Evolutionary conservation across 2,888 invertebrate genomes (phyloP).

Genomic region (Cantharis nigra): DNA sequence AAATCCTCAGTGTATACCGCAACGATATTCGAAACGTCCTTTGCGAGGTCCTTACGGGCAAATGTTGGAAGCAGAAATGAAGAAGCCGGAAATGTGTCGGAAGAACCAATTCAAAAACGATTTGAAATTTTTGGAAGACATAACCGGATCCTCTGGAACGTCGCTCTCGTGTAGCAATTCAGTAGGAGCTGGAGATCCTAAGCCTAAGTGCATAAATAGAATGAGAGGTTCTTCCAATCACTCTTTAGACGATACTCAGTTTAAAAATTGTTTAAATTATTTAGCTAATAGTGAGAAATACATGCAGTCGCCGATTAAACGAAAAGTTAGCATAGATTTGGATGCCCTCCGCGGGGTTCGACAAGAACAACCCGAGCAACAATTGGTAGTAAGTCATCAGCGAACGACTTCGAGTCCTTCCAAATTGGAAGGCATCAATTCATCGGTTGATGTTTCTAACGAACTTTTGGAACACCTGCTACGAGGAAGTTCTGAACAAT

Average conservation of each 20-base stretch:
- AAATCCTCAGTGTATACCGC: constrained; percentile 60
- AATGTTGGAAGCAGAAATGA: constrained; percentile 82
- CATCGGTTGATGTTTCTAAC: constrained; percentile 60
- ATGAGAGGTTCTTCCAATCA: constrained; percentile 58
- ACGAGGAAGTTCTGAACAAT: constrained; percentile 78
- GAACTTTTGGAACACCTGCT: constrained; percentile 78
- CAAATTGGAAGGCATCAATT: constrained; percentile 67
- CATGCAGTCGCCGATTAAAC: constrained; percentile 39
- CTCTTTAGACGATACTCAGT: constrained; percentile 61
- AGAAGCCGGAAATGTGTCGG: constrained; percentile 64
- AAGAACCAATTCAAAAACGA: constrained; percentile 63
- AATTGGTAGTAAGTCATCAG: constrained; percentile 67
- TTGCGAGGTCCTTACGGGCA: constrained; percentile 78
- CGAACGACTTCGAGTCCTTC: constrained; percentile 81
- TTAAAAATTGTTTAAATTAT: constrained; percentile 41
- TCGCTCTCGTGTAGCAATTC: constrained; percentile 44
- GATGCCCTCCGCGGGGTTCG: constrained; percentile 53
- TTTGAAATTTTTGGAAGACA: constrained; percentile 60
- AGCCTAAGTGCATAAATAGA: constrained; percentile 43
- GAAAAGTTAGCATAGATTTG: constrained; percentile 50
- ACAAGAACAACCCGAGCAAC: constrained; percentile 50
- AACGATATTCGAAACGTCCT: constrained; percentile 76
- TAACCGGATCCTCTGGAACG: constrained; percentile 43
- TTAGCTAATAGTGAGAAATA: constrained; percentile 38
- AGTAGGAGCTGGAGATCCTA: constrained; percentile 41